Evolutionary conservation across 2,113 vertebrate genomes (phyloP).

Genomic region (Brachyistius frenatus): DNA sequence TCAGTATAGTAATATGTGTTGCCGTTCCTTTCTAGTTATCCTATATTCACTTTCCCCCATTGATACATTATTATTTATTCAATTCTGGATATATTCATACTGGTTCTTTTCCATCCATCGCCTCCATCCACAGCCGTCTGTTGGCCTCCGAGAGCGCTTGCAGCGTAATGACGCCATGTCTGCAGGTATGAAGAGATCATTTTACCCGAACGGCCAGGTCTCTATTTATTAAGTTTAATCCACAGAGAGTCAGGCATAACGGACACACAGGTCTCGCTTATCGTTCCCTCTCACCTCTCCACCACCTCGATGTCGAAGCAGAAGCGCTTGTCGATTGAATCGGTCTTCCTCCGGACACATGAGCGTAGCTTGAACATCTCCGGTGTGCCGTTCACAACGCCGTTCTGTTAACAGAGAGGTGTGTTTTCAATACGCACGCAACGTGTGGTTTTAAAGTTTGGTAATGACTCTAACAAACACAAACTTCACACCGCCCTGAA

Average conservation of each 20-base stretch:
- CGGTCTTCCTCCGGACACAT: conserved; percentile 95
- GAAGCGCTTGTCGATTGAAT: conserved; percentile 98
- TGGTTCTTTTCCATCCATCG: conserved; percentile 98
- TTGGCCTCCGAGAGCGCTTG: conserved; percentile 96
- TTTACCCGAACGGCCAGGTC: not conserved
- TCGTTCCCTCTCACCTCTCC: conserved; percentile 87
- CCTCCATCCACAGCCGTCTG: conserved; percentile 95
- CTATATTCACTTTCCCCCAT: not conserved
- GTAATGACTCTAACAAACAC: not conserved
- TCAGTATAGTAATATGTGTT: not conserved
- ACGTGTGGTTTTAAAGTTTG: not conserved
- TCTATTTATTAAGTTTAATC: not conserved
- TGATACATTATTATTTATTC: not conserved
- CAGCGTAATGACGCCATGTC: conserved; percentile 94
- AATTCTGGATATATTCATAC: conserved; percentile 77
- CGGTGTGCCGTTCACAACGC: conserved; percentile 84
- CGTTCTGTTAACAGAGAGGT: conserved; percentile 83
- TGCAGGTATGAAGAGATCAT: conserved; percentile 66
- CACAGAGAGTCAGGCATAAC: not conserved
- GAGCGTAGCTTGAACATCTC: conserved; percentile 95
- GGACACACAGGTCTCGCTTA: not conserved
- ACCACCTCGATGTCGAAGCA: conserved; percentile 98
- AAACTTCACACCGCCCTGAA: no score
- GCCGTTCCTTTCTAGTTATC: not conserved
- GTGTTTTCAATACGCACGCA: not conserved